Conservation (phyloP, 2,888 invertebrate species). For the Antheraea yamamai region DNA sequence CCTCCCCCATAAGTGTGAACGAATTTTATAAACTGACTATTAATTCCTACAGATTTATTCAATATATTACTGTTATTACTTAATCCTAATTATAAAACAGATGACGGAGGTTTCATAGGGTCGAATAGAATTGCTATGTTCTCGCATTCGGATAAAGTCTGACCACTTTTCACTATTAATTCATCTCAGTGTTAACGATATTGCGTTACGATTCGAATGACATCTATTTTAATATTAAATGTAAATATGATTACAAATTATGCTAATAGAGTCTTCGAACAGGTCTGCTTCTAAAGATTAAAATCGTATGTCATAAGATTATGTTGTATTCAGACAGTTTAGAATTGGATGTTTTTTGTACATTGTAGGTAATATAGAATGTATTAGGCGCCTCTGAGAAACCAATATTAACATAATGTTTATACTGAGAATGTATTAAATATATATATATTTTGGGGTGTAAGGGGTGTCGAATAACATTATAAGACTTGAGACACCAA, state of each 20-base stretch:
- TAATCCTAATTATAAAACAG: too few relatives aligned
- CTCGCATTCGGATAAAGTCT: background rate
- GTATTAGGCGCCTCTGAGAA: background rate
- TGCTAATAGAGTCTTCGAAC: constrained; percentile 5
- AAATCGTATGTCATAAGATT: constrained; percentile 9
- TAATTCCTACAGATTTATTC: too few relatives aligned
- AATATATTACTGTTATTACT: too few relatives aligned
- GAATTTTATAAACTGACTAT: too few relatives aligned
- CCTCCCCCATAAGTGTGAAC: too few relatives aligned
- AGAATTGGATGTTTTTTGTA: background rate
- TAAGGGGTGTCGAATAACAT: too few relatives aligned
- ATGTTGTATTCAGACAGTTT: background rate
- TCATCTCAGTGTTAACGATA: background rate
- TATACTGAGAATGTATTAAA: background rate
- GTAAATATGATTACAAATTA: constrained; percentile 5
- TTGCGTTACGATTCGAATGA: background rate
- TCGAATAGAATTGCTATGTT: too few relatives aligned
- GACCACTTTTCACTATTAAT: background rate
- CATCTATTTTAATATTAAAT: background rate
- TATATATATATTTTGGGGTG: too few relatives aligned
- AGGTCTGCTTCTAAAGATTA: constrained; percentile 2
- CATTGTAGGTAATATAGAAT: background rate
- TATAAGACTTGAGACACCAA: too few relatives aligned
- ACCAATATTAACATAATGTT: background rate
- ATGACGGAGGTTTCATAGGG: too few relatives aligned